phyloP scores from a whole-genome alignment of 2,888 invertebrate species.

The Nymphalis urticae region DNA sequence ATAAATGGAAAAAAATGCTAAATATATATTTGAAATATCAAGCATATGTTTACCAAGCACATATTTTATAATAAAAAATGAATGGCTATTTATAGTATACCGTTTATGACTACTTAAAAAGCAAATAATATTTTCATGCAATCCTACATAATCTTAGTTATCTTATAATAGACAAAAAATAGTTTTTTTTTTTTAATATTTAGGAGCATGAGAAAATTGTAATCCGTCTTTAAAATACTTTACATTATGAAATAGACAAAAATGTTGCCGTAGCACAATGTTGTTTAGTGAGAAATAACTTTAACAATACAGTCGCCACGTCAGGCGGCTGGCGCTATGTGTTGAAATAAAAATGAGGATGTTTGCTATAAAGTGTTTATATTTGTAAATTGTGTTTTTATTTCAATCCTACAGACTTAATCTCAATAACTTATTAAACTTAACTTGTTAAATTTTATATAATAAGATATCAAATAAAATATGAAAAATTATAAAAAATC shows the following conservation, averaged over 20 bases:
- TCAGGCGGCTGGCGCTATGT: slow-evolving; percentile 64
- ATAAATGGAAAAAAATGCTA: too few species aligned
- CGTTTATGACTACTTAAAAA: too few species aligned
- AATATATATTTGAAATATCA: too few species aligned
- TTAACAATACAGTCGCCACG: slow-evolving; percentile 36
- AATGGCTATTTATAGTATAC: too few species aligned
- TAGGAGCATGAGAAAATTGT: background rate
- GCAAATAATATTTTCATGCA: too few species aligned
- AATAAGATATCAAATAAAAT: background rate
- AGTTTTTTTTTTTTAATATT: too few species aligned
- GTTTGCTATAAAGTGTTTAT: slow-evolving; percentile 77
- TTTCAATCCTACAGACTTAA: slow-evolving; percentile 27
- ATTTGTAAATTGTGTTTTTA: slow-evolving; percentile 59
- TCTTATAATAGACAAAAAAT: too few species aligned
- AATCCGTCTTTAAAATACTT: background rate
- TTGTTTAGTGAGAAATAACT: slow-evolving; percentile 19
- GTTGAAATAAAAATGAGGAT: slow-evolving; percentile 52
- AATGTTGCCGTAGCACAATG: background rate
- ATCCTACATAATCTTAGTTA: too few species aligned
- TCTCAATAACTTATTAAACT: background rate
- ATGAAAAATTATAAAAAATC: too few species aligned
- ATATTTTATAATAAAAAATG: too few species aligned
- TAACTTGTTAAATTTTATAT: background rate
- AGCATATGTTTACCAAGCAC: too few species aligned
- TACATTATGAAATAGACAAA: background rate